Conservation (phyloP, 2,113 vertebrate species). For the Myotis davidii region DNA sequence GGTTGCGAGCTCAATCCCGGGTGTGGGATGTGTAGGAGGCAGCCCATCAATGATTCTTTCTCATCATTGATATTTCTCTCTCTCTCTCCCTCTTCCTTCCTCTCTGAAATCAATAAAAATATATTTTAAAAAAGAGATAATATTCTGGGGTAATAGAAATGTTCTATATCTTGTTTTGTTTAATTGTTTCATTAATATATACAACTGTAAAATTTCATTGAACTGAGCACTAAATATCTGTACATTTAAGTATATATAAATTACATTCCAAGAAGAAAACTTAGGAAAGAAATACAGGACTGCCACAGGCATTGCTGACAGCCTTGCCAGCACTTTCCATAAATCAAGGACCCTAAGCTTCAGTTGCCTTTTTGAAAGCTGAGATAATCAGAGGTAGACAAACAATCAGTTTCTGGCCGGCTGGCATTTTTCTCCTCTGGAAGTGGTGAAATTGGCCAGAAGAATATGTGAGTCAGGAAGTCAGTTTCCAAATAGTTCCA, state of each 20-base stretch:
- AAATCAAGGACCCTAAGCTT: background rate
- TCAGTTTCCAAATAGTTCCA: constrained; percentile 7
- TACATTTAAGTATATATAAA: background rate
- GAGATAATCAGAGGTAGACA: background rate
- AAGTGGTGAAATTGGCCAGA: background rate
- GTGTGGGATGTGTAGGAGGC: too few relatives aligned
- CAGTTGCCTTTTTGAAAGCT: background rate
- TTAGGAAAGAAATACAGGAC: background rate
- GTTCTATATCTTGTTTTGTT: background rate
- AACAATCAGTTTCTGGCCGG: background rate
- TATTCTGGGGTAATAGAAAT: background rate
- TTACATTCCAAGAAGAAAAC: background rate
- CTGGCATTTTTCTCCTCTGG: background rate
- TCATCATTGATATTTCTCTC: too few relatives aligned
- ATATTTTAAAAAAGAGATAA: too few relatives aligned
- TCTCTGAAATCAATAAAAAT: too few relatives aligned
- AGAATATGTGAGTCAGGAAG: constrained; percentile 21
- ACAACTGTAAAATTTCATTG: background rate
- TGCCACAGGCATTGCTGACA: background rate
- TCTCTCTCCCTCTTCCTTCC: too few relatives aligned
- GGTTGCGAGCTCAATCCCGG: too few relatives aligned
- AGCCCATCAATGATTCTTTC: too few relatives aligned
- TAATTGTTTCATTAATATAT: background rate
- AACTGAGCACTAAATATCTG: background rate
- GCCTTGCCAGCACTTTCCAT: background rate